Percentiles rank a stretch among this genome's conserved stretches.
These are phyloP conservation scores for Lacanobia oleracea DNA, from an alignment of 2,888 invertebrate species.

Conservation along the genomic window DNA sequence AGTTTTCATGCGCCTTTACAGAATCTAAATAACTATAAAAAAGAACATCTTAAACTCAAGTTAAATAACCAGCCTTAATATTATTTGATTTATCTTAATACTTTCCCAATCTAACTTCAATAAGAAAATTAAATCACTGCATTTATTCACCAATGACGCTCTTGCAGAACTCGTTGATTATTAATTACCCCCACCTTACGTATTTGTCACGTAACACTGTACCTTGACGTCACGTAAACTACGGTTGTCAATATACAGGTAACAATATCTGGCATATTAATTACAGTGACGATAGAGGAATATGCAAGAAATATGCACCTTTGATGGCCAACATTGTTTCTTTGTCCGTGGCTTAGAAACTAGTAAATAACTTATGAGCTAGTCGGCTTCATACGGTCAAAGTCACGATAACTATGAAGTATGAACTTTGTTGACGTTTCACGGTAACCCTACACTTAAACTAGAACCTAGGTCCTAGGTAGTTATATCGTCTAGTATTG, in stretches of 20 bases:
- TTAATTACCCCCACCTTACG: slow-evolving; percentile 26
- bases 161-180: slow-evolving; percentile 34
- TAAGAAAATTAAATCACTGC: background rate
- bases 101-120: background rate
- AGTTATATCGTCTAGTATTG: background rate
- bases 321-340: slow-evolving; percentile 8
- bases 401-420: slow-evolving; percentile 1
- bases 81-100: background rate
- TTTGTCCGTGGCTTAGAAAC: background rate
- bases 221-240: slow-evolving; percentile 18
- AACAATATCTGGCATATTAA: slow-evolving; percentile 19
- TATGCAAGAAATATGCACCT: slow-evolving; percentile 3
- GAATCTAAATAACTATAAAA: too few species aligned
- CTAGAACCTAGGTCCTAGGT: too few species aligned
- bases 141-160: slow-evolving; percentile 24
- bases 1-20: too few species aligned
- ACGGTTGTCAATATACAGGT: background rate
- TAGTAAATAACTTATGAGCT: slow-evolving; percentile 10
- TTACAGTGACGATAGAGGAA: background rate
- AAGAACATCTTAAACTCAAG: too few species aligned
- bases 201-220: slow-evolving; percentile 29
- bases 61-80: too few species aligned
- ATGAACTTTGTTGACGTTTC: slow-evolving; percentile 1
- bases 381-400: background rate
- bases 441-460: background rate